phyloP scores from a whole-genome alignment of 2,888 invertebrate genomes.

The Limnephilus auricula region DNA sequence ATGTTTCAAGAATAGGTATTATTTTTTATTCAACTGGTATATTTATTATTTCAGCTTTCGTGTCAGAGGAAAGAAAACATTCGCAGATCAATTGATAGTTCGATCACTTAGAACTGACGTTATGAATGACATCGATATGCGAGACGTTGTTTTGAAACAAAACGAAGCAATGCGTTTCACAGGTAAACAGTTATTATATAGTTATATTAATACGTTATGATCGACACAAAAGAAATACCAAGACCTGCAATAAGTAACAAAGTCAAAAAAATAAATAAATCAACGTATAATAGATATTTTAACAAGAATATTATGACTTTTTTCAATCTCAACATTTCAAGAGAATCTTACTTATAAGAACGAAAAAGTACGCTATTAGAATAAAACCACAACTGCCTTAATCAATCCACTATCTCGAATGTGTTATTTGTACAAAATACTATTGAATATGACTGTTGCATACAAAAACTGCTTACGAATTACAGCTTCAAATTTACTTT shows the following conservation, averaged over 20 bases:
- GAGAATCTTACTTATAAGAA: not conserved
- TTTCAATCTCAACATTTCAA: not conserved
- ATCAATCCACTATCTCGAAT: no score
- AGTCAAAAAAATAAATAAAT: not conserved
- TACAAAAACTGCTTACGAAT: no score
- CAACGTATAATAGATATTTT: no score
- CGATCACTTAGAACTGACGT: slow-evolving; percentile 52
- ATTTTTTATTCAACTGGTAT: not conserved
- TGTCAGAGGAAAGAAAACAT: slow-evolving; percentile 62
- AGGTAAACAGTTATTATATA: slow-evolving; percentile 44
- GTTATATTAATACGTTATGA: not conserved
- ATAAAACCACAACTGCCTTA: not conserved
- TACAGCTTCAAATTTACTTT: no score
- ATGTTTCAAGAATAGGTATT: no score
- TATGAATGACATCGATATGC: slow-evolving; percentile 58
- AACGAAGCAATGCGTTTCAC: slow-evolving; percentile 52
- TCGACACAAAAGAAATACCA: not conserved
- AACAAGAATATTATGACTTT: no score
- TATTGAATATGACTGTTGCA: no score
- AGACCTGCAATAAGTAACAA: not conserved
- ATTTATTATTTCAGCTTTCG: slow-evolving; percentile 52
- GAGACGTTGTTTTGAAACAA: slow-evolving; percentile 52
- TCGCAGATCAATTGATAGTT: slow-evolving; percentile 53
- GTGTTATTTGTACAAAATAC: no score
- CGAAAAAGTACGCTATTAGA: not conserved